A percentile compares a stretch with the other conserved stretches of the same genome.
Evolutionary conservation across 1,140 invertebrate genomes (phyloP).

Genomic region (Zaprionus taronus): DNA sequence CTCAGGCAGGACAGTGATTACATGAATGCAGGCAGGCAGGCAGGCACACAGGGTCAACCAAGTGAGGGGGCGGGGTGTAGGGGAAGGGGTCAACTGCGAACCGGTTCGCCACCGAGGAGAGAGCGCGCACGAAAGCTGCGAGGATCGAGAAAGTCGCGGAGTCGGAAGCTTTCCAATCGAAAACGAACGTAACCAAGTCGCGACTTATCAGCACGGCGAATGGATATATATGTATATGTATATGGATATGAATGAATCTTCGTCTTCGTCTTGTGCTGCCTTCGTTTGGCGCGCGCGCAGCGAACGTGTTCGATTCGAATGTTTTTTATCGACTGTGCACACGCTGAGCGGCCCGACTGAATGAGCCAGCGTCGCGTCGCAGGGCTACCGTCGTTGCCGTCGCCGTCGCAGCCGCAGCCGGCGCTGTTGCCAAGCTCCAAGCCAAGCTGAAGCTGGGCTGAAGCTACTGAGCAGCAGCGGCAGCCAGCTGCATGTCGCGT

Average conservation of each 20-base stretch:
- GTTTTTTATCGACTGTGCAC: conserved; percentile 79
- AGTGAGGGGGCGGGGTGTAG: neutral
- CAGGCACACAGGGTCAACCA: neutral
- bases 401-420: neutral
- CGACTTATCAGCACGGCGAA: conserved; percentile 28
- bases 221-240: conserved; percentile 5
- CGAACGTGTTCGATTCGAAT: conserved; percentile 79
- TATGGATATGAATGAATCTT: conserved; percentile 59
- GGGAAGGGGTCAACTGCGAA: conserved; percentile 69
- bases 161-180: conserved; percentile 35
- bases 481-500: conserved; percentile 67
- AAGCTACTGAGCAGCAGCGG: conserved; percentile 44
- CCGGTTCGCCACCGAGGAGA: conserved; percentile 48
- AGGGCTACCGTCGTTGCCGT: conserved; percentile 39
- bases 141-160: conserved; percentile 12
- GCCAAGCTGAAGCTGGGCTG: conserved; percentile 29
- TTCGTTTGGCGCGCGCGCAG: conserved; percentile 36
- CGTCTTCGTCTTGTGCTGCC: neutral
- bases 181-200: conserved; percentile 15
- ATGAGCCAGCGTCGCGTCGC: conserved; percentile 51
- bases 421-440: neutral
- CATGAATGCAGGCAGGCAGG: conserved; percentile 46
- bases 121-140: conserved; percentile 47
- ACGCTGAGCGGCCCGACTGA: conserved; percentile 33
- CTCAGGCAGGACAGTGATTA: conserved; percentile 68